Evolutionary conservation across 2,888 invertebrate genomes (phyloP).

Genomic region (Chouioia cunea): DNA sequence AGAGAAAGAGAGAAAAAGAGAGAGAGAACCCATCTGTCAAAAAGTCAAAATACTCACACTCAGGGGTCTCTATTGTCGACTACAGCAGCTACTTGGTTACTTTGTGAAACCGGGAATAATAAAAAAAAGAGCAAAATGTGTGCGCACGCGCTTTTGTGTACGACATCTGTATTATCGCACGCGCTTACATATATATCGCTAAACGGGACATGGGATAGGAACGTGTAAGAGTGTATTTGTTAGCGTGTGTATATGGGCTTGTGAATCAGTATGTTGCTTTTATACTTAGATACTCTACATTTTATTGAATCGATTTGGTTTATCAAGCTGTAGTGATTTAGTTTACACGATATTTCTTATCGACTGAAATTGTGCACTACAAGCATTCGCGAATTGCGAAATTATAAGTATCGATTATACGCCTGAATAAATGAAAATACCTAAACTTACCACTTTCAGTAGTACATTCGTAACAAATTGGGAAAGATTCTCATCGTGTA

Average conservation of each 20-base stretch:
- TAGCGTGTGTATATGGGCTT: not conserved
- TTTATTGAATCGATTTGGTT: slow-evolving; percentile 7
- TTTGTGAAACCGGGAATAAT: not conserved
- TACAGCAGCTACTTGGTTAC: not conserved
- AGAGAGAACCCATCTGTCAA: slow-evolving; percentile 66
- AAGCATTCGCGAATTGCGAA: too few relatives aligned
- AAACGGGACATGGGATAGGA: slow-evolving; percentile 53
- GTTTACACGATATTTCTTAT: not conserved
- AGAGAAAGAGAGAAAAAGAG: slow-evolving; percentile 10
- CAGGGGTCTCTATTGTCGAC: slow-evolving; percentile 62
- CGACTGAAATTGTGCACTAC: too few relatives aligned
- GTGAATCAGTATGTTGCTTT: slow-evolving; percentile 8
- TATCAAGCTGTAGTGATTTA: too few relatives aligned
- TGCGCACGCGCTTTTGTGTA: slow-evolving; percentile 62
- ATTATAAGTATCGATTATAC: too few relatives aligned
- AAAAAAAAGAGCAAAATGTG: slow-evolving; percentile 30
- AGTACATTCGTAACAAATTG: too few relatives aligned
- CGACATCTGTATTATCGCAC: slow-evolving; percentile 68
- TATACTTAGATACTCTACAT: not conserved
- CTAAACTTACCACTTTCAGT: too few relatives aligned
- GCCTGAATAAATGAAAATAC: too few relatives aligned
- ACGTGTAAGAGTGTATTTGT: too few relatives aligned
- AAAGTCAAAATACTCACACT: slow-evolving; percentile 67
- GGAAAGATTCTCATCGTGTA: too few relatives aligned
- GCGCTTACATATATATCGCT: too few relatives aligned